A percentile compares a stretch with the other conserved stretches of the same genome.
Conservation (phyloP, 2,888 invertebrate genomes). For the Serripes groenlandicus region DNA sequence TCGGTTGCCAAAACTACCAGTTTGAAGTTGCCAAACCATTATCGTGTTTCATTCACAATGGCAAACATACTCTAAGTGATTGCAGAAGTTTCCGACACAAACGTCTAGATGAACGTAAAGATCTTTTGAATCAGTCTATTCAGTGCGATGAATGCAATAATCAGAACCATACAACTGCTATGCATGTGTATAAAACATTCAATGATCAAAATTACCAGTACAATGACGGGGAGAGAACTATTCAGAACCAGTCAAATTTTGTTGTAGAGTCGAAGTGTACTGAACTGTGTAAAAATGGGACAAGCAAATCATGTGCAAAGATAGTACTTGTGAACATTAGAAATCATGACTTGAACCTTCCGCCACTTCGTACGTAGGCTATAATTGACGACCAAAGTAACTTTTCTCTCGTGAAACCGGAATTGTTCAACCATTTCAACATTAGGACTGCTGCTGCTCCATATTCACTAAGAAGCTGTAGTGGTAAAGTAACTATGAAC, state of each 20-base stretch:
- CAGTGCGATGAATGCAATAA: neutral
- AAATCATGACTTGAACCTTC: neutral
- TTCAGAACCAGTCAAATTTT: neutral
- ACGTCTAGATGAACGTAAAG: neutral
- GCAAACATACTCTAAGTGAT: neutral
- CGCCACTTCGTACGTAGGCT: neutral
- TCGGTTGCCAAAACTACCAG: no score
- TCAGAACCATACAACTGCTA: constrained; percentile 4
- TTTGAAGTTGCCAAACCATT: no score
- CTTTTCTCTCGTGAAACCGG: constrained; percentile 21
- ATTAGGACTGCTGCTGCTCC: neutral
- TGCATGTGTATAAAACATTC: neutral
- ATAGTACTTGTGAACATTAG: constrained; percentile 15
- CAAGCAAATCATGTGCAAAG: constrained; percentile 33
- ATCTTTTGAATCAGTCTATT: neutral
- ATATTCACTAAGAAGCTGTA: constrained; percentile 35
- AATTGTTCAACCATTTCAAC: constrained; percentile 31
- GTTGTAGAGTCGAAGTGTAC: constrained; percentile 23
- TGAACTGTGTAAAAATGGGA: constrained; percentile 23
- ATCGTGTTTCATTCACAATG: neutral
- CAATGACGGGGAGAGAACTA: neutral
- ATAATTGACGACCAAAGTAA: constrained; percentile 50
- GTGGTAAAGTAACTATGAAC: constrained; percentile 8
- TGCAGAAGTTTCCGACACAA: neutral
- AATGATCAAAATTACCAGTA: neutral